A percentile compares a stretch with the other conserved stretches of the same genome.
Conservation (phyloP, 2,797 vertebrate species). For the Pseudotriccus pelzelni region DNA sequence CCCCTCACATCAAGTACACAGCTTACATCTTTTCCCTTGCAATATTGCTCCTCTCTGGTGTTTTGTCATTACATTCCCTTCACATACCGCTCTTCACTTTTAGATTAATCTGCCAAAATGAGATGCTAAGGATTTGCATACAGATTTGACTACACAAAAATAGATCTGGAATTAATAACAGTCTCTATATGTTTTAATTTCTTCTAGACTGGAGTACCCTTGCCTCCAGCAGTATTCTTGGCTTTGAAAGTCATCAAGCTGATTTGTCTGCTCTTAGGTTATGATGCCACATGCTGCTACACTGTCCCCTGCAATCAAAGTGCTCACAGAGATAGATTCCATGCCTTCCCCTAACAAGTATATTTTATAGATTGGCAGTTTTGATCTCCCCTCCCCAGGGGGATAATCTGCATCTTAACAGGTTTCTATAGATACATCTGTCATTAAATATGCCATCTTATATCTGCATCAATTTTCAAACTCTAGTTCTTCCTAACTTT, state of each 20-base stretch:
- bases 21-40: slow-evolving; percentile 21
- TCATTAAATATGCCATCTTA: slow-evolving; percentile 84
- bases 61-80: slow-evolving; percentile 77
- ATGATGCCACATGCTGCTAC: slow-evolving; percentile 84
- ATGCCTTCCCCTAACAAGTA: slow-evolving; percentile 79
- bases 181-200: slow-evolving; percentile 87
- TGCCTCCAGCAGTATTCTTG: slow-evolving; percentile 83
- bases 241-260: slow-evolving; percentile 87
- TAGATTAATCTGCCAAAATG: slow-evolving; percentile 84
- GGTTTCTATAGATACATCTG: slow-evolving; percentile 85
- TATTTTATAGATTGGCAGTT: slow-evolving; percentile 86
- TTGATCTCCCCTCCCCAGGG: slow-evolving; percentile 81
- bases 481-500: slow-evolving; percentile 81
- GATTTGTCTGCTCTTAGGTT: slow-evolving; percentile 86
- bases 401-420: slow-evolving; percentile 85
- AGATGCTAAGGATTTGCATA: slow-evolving; percentile 87
- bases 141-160: slow-evolving; percentile 88
- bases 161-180: slow-evolving; percentile 86
- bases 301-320: slow-evolving; percentile 86
- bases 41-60: slow-evolving; percentile 65
- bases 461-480: slow-evolving; percentile 81
- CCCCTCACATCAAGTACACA: slow-evolving; percentile 13
- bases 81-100: slow-evolving; percentile 75
- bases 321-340: slow-evolving; percentile 77
- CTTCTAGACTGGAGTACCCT: slow-evolving; percentile 83